Base-by-base conservation (phyloP, 2,113 vertebrate species). In the Dunckerocampus dactyliophorus region DNA sequence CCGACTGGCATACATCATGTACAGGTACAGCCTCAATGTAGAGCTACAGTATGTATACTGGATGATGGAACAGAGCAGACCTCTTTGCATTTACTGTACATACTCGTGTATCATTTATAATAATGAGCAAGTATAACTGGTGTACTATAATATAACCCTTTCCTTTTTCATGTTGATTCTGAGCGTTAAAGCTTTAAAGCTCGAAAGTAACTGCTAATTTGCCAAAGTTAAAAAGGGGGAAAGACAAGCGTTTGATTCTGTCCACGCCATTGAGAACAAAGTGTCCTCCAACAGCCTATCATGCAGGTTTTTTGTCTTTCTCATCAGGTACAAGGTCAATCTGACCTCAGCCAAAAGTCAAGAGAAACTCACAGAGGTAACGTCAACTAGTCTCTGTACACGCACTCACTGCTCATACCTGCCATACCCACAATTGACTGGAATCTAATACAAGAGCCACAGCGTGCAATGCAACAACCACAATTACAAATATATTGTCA, bases 1-100 rank as follows among this genome's bases (percentile, higher is more conserved):
- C 85, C 89, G 91, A 21, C 92, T 96, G 61, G 94, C 95, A 80
- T 89, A 92, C 81, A 92, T 98, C 74, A 95, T 99, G 93, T 83
- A 90, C 91, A 95, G 94, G 97, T 99, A 47, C 45, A 16, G 21
- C 45, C 14, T 60, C 31, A 39, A 56, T 56, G n/a, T 42, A 20
- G 34, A 7, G 52, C 43, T n/a, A 5, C 13, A 6, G 14, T 13
- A 34, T 24, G 37, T 12, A 12, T 34, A 19, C 43, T 31, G 45
- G 21, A 31, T 47, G 58, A 49, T 31, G 15, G 17, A 76, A 66
- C 74, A 28, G 68, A 62, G 69, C 43, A 13, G 45, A 28, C 42
- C 54, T 34, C 49, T 54, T 58, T 76, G 53, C 62, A 68, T 50
- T 48, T 69, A n/a, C 24, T 19, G 12, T 54, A 19, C 28, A 57